Evolutionary conservation across 2,113 vertebrate species (phyloP).

Genomic region (Parotia lawesii): DNA sequence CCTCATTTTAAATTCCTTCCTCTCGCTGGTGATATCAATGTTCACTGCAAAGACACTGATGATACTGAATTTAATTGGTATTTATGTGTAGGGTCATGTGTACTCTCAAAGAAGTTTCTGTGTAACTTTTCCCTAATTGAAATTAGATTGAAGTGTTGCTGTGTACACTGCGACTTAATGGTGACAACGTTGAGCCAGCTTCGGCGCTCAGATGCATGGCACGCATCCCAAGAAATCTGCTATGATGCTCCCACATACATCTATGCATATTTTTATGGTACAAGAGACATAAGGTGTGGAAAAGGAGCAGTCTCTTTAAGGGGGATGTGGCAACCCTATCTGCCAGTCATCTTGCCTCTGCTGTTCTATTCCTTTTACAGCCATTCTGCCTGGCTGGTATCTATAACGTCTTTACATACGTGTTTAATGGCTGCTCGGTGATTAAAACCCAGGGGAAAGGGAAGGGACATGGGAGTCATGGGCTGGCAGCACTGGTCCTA

Average conservation of each 20-base stretch:
- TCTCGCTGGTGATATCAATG: not conserved
- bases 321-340: constrained; percentile 66
- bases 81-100: constrained; percentile 22
- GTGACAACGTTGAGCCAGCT: constrained; percentile 55
- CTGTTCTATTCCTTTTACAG: constrained; percentile 69
- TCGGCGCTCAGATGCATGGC: constrained; percentile 48
- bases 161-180: constrained; percentile 54
- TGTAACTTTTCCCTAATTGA: constrained; percentile 63
- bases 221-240: constrained; percentile 40
- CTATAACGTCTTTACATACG: not conserved
- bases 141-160: constrained; percentile 58
- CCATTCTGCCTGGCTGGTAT: constrained; percentile 55
- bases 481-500: not conserved
- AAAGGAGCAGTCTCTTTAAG: constrained; percentile 71
- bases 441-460: not conserved
- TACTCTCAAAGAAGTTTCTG: constrained; percentile 56
- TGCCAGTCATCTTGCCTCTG: constrained; percentile 65
- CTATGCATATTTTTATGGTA: constrained; percentile 68
- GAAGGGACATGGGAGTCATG: not conserved
- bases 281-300: constrained; percentile 70
- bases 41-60: not conserved
- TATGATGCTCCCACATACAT: constrained; percentile 66
- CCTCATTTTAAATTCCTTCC: constrained; percentile 48
- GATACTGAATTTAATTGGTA: constrained; percentile 52
- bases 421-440: not conserved